Percentiles rank a stretch among this genome's conserved stretches.
phyloP scores from a whole-genome alignment of 2,888 invertebrate genomes.

The Lycia hirtaria region DNA sequence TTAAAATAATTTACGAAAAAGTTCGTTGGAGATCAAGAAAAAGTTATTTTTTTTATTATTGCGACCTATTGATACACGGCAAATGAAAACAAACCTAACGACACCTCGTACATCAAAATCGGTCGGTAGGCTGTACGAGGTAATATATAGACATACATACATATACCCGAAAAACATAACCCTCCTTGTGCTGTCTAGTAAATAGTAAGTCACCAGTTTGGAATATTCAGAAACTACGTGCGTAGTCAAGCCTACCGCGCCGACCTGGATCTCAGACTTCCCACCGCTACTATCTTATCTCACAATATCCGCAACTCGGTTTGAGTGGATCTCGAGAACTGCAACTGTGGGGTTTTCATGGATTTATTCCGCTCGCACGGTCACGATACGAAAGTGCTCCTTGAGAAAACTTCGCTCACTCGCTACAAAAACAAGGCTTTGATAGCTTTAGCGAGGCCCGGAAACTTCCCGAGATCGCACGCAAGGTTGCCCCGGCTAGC shows the following conservation, averaged over 20 bases:
- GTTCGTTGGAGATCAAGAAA: too few relatives aligned
- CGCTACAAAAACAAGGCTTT: slow-evolving; percentile 29
- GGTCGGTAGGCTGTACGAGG: too few relatives aligned
- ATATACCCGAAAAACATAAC: too few relatives aligned
- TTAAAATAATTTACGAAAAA: too few relatives aligned
- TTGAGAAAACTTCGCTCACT: slow-evolving; percentile 35
- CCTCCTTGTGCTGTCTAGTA: too few relatives aligned
- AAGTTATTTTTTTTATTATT: too few relatives aligned
- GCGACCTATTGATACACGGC: too few relatives aligned
- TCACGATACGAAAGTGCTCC: slow-evolving; percentile 35
- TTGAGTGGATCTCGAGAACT: slow-evolving; percentile 36
- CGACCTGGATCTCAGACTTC: slow-evolving; percentile 33
- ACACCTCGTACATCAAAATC: too few relatives aligned
- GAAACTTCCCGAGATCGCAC: slow-evolving; percentile 10
- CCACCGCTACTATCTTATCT: slow-evolving; percentile 32
- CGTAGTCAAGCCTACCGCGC: slow-evolving; percentile 26
- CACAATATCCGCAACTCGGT: slow-evolving; percentile 36
- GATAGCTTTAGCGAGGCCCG: slow-evolving; percentile 10
- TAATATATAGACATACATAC: too few relatives aligned
- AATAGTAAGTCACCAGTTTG: slow-evolving; percentile 2
- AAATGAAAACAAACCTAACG: too few relatives aligned
- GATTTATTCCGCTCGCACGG: slow-evolving; percentile 37
- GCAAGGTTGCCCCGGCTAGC: slow-evolving; percentile 5
- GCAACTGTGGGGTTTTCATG: slow-evolving; percentile 28
- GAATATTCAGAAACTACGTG: slow-evolving; percentile 21